Conservation (phyloP, 2,113 vertebrate species). For the Taurulus bubalis region DNA sequence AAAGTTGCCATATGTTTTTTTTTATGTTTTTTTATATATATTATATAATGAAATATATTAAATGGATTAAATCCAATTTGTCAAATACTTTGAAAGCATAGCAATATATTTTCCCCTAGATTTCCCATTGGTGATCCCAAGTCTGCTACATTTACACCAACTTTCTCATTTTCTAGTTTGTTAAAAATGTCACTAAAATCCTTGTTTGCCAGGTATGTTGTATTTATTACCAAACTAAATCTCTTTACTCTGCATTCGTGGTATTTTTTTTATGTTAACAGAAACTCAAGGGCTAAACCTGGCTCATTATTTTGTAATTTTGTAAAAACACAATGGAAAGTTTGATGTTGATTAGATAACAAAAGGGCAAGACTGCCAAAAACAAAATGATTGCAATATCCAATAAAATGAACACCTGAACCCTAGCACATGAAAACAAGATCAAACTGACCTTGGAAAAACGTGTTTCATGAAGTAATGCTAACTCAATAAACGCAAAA, state of each 20-base stretch:
- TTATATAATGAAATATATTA: background rate
- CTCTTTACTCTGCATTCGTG: background rate
- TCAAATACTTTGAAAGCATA: background rate
- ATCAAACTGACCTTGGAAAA: background rate
- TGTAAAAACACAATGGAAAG: background rate
- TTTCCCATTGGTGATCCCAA: background rate
- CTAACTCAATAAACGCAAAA: background rate
- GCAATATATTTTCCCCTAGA: background rate
- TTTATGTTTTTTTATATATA: background rate
- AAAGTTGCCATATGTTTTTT: background rate
- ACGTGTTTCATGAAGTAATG: background rate
- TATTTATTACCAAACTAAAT: background rate
- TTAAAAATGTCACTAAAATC: background rate
- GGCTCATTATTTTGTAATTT: background rate
- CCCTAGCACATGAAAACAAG: too few relatives aligned
- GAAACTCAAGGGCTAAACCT: background rate
- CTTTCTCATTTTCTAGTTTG: too few relatives aligned
- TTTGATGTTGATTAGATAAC: background rate
- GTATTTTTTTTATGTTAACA: background rate
- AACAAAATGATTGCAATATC: background rate
- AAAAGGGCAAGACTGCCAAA: background rate
- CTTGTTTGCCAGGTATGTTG: background rate
- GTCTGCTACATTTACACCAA: too few relatives aligned
- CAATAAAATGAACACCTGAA: background rate
- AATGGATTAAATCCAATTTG: background rate